Evolutionary conservation across 2,113 vertebrate species (phyloP).

Genomic region (Nasalis larvatus): DNA sequence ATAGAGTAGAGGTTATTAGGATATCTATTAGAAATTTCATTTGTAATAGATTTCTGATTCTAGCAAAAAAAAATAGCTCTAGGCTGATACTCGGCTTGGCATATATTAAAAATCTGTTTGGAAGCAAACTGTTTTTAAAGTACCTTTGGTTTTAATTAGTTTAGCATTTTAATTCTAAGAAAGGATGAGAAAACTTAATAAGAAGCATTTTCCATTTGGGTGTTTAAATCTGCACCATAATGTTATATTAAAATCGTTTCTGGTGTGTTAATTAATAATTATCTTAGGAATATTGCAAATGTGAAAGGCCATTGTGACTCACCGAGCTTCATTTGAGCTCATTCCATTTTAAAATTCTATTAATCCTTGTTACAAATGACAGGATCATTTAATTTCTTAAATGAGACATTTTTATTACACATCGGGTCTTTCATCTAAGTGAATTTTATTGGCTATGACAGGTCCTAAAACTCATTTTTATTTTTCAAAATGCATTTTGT

Average conservation of each 20-base stretch:
- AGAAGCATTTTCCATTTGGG: slow-evolving; percentile 56
- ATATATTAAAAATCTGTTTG: slow-evolving; percentile 73
- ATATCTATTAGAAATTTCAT: neutral
- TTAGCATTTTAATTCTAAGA: slow-evolving; percentile 77
- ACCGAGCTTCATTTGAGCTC: neutral
- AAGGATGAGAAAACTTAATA: slow-evolving; percentile 53
- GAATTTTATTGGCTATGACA: slow-evolving; percentile 25
- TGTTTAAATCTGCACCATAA: slow-evolving; percentile 43
- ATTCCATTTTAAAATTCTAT: slow-evolving; percentile 43
- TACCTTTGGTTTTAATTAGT: slow-evolving; percentile 75
- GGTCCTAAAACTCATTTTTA: neutral
- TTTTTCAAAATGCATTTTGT: slow-evolving; percentile 36
- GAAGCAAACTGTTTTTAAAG: slow-evolving; percentile 71
- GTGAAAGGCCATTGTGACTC: slow-evolving; percentile 62
- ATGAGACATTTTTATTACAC: slow-evolving; percentile 35
- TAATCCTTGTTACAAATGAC: slow-evolving; percentile 56
- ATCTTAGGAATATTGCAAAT: slow-evolving; percentile 39
- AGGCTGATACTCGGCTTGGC: slow-evolving; percentile 30
- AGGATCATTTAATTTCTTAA: slow-evolving; percentile 52
- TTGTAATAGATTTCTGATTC: slow-evolving; percentile 42
- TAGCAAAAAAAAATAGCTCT: neutral
- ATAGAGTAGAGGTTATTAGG: neutral
- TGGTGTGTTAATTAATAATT: slow-evolving; percentile 73
- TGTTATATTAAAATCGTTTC: slow-evolving; percentile 37
- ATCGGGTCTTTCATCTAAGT: neutral